Conservation (phyloP, 2,888 invertebrate genomes). For the Drosophila dives region DNA sequence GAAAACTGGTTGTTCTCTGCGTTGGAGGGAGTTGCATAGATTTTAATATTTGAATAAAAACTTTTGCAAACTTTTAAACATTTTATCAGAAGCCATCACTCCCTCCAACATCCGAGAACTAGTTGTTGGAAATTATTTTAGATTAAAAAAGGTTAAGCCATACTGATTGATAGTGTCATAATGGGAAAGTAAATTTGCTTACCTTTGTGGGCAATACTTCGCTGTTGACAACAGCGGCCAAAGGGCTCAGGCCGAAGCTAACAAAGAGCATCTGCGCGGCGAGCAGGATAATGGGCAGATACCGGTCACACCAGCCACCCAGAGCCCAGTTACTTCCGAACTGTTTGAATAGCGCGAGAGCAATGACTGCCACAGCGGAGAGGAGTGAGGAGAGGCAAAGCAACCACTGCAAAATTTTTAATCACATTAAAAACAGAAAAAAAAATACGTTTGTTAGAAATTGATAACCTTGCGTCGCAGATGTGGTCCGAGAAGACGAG, state of each 20-base stretch:
- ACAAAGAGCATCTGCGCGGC: slow-evolving; percentile 68
- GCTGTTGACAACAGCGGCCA: slow-evolving; percentile 75
- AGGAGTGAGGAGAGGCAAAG: slow-evolving; percentile 69
- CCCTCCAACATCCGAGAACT: not conserved
- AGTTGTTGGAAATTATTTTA: not conserved
- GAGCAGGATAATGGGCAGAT: slow-evolving; percentile 69
- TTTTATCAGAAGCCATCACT: not conserved
- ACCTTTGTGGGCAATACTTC: slow-evolving; percentile 81
- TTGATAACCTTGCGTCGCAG: slow-evolving; percentile 73
- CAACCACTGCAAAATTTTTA: slow-evolving; percentile 58
- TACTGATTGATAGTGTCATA: not conserved
- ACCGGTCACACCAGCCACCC: slow-evolving; percentile 33
- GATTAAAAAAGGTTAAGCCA: not conserved
- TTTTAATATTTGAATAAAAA: no score
- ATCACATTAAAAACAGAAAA: not conserved
- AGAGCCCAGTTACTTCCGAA: slow-evolving; percentile 47
- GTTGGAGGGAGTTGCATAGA: not conserved
- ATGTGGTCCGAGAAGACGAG: slow-evolving; percentile 61
- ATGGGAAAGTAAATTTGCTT: slow-evolving; percentile 1
- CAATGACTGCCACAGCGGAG: slow-evolving; percentile 63
- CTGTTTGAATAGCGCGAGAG: slow-evolving; percentile 57
- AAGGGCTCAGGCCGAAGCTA: slow-evolving; percentile 77
- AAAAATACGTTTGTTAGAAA: not conserved
- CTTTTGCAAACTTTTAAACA: no score
- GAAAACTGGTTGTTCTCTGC: not conserved